Evolutionary conservation across 2,797 vertebrate species (phyloP), one percentile per base, ranked within the genome.

Genomic region (Premnoplex brunnescens): DNA sequence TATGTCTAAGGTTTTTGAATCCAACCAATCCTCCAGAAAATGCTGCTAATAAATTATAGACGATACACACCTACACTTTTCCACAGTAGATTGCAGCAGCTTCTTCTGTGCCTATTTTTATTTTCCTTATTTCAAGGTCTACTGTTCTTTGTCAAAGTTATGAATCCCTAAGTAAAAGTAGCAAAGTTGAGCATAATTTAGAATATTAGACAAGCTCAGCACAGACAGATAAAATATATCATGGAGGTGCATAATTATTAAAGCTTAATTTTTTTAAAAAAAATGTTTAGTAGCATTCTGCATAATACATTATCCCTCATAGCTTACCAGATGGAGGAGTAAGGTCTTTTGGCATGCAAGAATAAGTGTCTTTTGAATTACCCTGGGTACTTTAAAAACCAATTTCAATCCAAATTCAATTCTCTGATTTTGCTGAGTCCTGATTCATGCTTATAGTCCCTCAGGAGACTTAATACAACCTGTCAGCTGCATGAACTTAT

Each of bases 81-180:
- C 68, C 60, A 60, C 18, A 72, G 30, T 72, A 90, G 28, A 89
- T 80, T 96, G 73, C 91, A 83, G 19, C 12, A 89, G 4, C 51
- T 93, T 89, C 43, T 92, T 95, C 81, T 73, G 15, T 68, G 36
- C n/a, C 88, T 95, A 59, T 87, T 95, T 96, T 96, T 95, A 88
- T 89, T 96, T 97, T 93, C 55, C n/a, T 91, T 88, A 74, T 93
- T 90, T 95, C 75, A 90, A 73, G 32, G 58, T 82, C 44, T 76
- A 21, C 58, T 74, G 37, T 95, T 94, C 64, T 88, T 91, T 91
- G 43, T 81, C 32, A 79, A 59, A 84, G 49, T 66, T 90, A 71
- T 27, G 63, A 93, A 92, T 85, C 26, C 41, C 37, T 68, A 71
- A 72, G 66, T 85, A 64, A 75, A 95, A 94, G 51, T 78, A 93